Evolutionary conservation across 2,888 invertebrate genomes (phyloP).

Genomic region (Epinotia nisella): DNA sequence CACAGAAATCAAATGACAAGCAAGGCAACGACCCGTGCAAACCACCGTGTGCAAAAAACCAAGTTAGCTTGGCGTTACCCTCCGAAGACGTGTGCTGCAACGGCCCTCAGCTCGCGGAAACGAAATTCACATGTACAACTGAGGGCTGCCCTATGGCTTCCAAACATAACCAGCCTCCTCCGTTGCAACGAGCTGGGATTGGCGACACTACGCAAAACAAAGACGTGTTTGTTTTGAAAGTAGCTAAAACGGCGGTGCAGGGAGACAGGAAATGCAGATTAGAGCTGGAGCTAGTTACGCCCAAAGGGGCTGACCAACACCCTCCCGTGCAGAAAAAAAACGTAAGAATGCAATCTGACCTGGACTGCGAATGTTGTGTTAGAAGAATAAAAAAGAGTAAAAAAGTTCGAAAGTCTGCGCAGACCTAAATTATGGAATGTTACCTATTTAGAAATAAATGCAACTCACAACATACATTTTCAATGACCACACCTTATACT

Average conservation of each 20-base stretch:
- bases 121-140: slow-evolving; percentile 77
- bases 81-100: slow-evolving; percentile 69
- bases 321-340: slow-evolving; percentile 75
- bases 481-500: background rate
- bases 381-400: slow-evolving; percentile 57
- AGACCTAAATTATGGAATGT: background rate
- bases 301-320: slow-evolving; percentile 85
- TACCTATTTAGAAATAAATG: background rate
- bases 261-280: slow-evolving; percentile 86
- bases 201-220: slow-evolving; percentile 72
- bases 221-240: slow-evolving; percentile 86
- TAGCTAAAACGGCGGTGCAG: slow-evolving; percentile 87
- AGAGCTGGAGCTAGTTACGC: slow-evolving; percentile 88
- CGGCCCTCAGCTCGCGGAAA: slow-evolving; percentile 66
- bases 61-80: slow-evolving; percentile 73
- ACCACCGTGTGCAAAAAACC: slow-evolving; percentile 76
- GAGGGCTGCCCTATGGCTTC: slow-evolving; percentile 71
- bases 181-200: slow-evolving; percentile 65
- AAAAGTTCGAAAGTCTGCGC: slow-evolving; percentile 54
- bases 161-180: slow-evolving; percentile 68
- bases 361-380: slow-evolving; percentile 69
- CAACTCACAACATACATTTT: background rate
- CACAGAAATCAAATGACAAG: slow-evolving; percentile 30
- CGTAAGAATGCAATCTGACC: slow-evolving; percentile 68
- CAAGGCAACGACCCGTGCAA: slow-evolving; percentile 62